These are phyloP conservation scores for Paralichthys olivaceus DNA, from an alignment of 2,113 vertebrate genomes.

Conservation along the genomic window DNA sequence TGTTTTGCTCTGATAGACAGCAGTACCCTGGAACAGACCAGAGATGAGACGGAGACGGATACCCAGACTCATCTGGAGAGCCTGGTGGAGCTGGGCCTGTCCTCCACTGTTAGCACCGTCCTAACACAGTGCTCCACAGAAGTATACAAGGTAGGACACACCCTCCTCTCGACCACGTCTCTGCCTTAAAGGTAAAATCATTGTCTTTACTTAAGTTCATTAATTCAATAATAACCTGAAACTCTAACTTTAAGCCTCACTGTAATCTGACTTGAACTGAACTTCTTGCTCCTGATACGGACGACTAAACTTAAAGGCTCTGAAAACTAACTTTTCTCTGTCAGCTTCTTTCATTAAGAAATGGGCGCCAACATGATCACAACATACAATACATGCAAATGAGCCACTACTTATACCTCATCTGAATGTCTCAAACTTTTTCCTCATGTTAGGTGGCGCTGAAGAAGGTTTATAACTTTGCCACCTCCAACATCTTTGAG, in stretches of 20 bases:
- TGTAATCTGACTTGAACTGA: constrained; percentile 4
- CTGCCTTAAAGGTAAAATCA: not conserved
- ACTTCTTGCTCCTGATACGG: constrained; percentile 6
- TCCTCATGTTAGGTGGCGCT: constrained; percentile 87
- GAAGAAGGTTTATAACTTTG: constrained; percentile 95
- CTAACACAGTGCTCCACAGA: constrained; percentile 95
- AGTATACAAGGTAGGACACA: constrained; percentile 89
- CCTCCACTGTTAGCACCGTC: constrained; percentile 96
- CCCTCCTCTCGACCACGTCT: not conserved
- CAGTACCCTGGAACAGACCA: constrained; percentile 94
- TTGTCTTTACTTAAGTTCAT: constrained; percentile 16
- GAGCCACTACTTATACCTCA: not conserved
- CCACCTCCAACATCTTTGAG: constrained; percentile 96
- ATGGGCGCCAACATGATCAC: too few species aligned
- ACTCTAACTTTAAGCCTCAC: not conserved
- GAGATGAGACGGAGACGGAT: constrained; percentile 97
- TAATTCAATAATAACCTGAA: constrained; percentile 7
- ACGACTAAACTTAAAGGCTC: not conserved
- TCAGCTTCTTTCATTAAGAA: too few species aligned
- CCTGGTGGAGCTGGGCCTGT: constrained; percentile 94
- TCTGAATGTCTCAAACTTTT: not conserved
- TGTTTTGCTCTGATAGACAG: constrained; percentile 98
- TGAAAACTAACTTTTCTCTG: too few species aligned
- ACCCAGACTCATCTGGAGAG: constrained; percentile 98
- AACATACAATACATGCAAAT: not conserved